Percentiles rank a stretch among this genome's conserved stretches.
Conservation (phyloP, 2,113 vertebrate genomes). For the Elephas maximus region DNA sequence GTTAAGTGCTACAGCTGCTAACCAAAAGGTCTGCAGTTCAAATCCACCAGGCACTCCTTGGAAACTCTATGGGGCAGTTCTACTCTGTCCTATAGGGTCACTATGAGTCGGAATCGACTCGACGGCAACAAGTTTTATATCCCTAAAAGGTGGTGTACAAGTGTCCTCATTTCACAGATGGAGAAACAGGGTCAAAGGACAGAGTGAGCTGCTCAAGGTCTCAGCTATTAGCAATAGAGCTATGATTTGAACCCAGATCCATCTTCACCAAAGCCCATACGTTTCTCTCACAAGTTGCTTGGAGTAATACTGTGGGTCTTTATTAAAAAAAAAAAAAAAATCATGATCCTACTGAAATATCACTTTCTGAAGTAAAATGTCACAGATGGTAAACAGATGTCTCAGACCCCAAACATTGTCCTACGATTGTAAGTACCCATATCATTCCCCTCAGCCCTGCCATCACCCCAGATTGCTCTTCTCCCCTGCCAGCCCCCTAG, state of each 20-base stretch:
- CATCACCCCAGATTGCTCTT: neutral
- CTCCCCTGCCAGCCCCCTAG: neutral
- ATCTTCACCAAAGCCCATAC: neutral
- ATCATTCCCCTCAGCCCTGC: neutral
- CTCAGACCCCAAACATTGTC: neutral
- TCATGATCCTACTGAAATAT: neutral
- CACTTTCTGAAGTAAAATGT: slow-evolving; percentile 47
- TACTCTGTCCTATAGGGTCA: too few relatives aligned
- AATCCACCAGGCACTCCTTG: too few relatives aligned
- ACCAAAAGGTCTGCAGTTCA: too few relatives aligned
- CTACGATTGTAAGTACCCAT: neutral
- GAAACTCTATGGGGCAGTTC: too few relatives aligned
- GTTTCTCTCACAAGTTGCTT: slow-evolving; percentile 14
- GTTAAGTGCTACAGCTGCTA: too few relatives aligned
- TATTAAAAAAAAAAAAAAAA: slow-evolving; percentile 26
- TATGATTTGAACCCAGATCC: neutral
- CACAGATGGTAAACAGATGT: slow-evolving; percentile 54
- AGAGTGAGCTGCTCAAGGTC: neutral
- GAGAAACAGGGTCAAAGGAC: neutral
- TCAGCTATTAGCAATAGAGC: neutral
- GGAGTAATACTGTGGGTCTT: neutral
- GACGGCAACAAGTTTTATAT: too few relatives aligned
- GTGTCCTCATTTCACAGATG: neutral
- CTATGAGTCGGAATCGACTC: too few relatives aligned
- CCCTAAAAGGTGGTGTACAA: neutral